Evolutionary conservation across 2,888 invertebrate species (phyloP).

Genomic region (Spisula subtruncata): DNA sequence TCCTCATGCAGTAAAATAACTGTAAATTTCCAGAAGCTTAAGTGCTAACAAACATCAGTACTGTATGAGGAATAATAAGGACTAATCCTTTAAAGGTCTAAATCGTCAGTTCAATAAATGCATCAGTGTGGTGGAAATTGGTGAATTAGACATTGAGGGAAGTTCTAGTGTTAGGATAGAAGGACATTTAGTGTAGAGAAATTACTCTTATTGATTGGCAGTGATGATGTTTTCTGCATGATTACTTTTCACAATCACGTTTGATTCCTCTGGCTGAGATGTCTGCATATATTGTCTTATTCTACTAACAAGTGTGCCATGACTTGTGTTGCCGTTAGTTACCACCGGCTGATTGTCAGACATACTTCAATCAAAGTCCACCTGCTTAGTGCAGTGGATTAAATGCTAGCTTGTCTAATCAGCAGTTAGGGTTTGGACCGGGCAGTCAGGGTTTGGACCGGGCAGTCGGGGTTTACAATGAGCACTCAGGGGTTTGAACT

Average conservation of each 20-base stretch:
- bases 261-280: neutral
- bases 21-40: too few species aligned
- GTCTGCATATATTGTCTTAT: neutral
- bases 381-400: too few species aligned
- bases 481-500: too few species aligned
- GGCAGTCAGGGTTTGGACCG: too few species aligned
- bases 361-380: too few species aligned
- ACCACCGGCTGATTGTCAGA: neutral
- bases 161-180: neutral
- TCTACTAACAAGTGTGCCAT: neutral
- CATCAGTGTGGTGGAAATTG: neutral
- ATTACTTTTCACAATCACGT: conserved; percentile 9
- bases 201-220: neutral
- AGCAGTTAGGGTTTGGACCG: too few species aligned
- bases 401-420: too few species aligned
- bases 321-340: neutral
- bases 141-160: neutral
- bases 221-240: conserved; percentile 1
- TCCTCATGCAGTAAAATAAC: too few species aligned
- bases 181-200: neutral
- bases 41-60: too few species aligned
- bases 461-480: too few species aligned
- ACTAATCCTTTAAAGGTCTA: neutral
- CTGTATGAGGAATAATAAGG: too few species aligned
- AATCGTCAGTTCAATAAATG: neutral